These are phyloP conservation scores for Cataglyphis altisquamis DNA, from an alignment of 2,888 invertebrate genomes.

Conservation along the genomic window DNA sequence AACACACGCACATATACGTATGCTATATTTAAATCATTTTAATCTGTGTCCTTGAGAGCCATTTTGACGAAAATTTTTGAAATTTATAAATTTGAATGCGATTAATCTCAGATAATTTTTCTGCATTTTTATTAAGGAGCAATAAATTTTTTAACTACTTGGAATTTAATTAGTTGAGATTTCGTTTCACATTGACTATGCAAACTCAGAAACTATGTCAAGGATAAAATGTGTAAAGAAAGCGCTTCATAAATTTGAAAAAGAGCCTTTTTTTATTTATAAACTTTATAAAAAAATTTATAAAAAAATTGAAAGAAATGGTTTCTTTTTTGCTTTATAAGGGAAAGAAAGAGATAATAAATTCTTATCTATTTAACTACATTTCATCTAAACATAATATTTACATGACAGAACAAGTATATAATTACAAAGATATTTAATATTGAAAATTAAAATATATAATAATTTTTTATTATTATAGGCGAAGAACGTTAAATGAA, in stretches of 20 bases:
- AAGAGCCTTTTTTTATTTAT: constrained; percentile 4
- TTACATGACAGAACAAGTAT: no score
- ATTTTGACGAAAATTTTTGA: not conserved
- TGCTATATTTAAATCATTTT: not conserved
- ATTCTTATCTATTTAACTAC: not conserved
- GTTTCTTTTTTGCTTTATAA: not conserved
- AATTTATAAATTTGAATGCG: not conserved
- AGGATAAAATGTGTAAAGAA: constrained; percentile 6
- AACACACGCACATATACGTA: not conserved
- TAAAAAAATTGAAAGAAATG: not conserved
- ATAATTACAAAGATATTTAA: not conserved
- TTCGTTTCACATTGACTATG: not conserved
- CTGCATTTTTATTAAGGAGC: not conserved
- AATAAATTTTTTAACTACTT: constrained; percentile 18
- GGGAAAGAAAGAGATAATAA: not conserved
- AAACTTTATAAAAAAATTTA: no score
- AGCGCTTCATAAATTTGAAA: not conserved
- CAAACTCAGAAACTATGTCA: not conserved
- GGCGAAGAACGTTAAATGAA: not conserved
- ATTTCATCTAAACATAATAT: not conserved
- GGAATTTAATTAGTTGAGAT: not conserved
- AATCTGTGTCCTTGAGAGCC: not conserved
- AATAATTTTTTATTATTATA: not conserved
- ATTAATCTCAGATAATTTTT: not conserved
- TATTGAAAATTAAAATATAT: not conserved